Base-by-base conservation (phyloP, 2,888 invertebrate genomes). In the Argynnis bischoffii region DNA sequence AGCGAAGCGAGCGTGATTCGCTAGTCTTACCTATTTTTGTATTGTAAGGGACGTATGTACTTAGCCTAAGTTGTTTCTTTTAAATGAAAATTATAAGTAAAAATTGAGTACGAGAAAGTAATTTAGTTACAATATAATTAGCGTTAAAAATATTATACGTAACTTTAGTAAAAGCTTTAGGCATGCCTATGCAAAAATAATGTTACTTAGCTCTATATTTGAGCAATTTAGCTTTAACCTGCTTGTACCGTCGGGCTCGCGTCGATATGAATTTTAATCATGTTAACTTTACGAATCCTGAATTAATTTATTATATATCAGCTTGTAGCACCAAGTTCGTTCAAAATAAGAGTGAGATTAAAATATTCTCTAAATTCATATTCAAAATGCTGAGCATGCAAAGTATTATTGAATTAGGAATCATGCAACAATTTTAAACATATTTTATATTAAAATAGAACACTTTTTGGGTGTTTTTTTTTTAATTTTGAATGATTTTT, bases 181-280 rank as follows among this genome's bases (percentile, higher is more conserved):
- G 3, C 51, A 15, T 57, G 53, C 41, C 21, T 18, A 54, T 59
- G 47, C n/a, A 65, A 26, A 50, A 65, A 35, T 18, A 41, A 41
- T 41, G 2, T 41, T 11, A 46, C 26, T 47, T 15, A 46, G 26
- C 46, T 59, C 26, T 48, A 48, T 47, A 18, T 65, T 41, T 54
- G 16, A 65, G 31, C 57, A 65, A 59, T 65, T 65, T 51, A 48
- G 61, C 41, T 35, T 61, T 63, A 61, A 55, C 50, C 51, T 18
- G 56, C 31, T 18, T 14, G 60, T 57, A 41, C 35, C 35, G 51
- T 69, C 63, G 61, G 41, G 54, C 63, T 66, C 55, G 18, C 55
- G 60, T n/a, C 41, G 16, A 61, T 67, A 63, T 64, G 53, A 64
- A 67, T 67, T 64, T 57, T 54, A 67, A 67, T 63, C 56, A 64